Base-by-base conservation (phyloP, 2,113 vertebrate species). In the Gadus macrocephalus region DNA sequence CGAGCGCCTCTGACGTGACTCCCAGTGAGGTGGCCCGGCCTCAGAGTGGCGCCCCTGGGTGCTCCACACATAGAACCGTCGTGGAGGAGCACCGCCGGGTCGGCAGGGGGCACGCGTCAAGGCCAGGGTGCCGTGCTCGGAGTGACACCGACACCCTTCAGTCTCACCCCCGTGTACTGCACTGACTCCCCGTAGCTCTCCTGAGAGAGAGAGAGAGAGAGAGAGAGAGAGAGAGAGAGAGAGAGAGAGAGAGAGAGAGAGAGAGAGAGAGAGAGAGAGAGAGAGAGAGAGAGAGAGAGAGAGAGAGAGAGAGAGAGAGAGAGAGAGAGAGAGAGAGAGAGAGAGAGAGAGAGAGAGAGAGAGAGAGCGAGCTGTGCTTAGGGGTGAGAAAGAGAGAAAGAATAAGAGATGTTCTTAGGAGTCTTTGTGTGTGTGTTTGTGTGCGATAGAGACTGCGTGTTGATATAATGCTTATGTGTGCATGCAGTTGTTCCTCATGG, bases 1-100 rank as follows among this genome's bases (percentile, higher is more conserved):
- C 56, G 87, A 90, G 91, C 38, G 28, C 84, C 69, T 89, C 92
- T 88, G 83, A 89, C 89, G 84, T 85, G 80, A 86, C 86, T 87
- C 79, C 81, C 81, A 81, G 86, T 86, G 74, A 86, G 85, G 83
- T 89, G 84, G 85, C 83, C 76, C 74, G 75, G 68, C 38, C 86
- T 73, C 81, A 73, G 69, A 80, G 80, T 77, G 25, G 27, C 81
- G 59, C 86, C 83, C 56, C 61, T 73, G 76, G 83, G 9, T 71
- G 84, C 63, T 31, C 70, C 71, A 71, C 79, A 87, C 83, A 79
- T 83, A 75, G 74, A 78, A 68, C 74, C 17, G 55, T 62, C 75
- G 73, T 72, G 78, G 67, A 15, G 67, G 82, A 84, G 60, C 78
- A 78, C 78, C 76, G 16, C 53, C 31, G 82, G 82, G 82, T 76